Base-by-base conservation (phyloP, 2,797 vertebrate genomes). In the Cacajao melanocephalus region DNA sequence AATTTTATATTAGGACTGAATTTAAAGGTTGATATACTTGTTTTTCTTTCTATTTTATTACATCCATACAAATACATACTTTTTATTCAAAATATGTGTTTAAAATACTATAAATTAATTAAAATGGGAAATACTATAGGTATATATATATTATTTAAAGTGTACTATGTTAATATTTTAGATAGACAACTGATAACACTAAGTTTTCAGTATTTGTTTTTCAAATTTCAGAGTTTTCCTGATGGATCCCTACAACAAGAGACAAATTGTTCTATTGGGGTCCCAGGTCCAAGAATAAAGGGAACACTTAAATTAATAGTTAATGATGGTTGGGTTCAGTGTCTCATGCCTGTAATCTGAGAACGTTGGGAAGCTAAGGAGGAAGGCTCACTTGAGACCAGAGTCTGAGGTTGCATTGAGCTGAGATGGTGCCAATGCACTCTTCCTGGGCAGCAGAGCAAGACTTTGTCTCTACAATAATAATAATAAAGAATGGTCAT, bases 191-290 rank as follows among this genome's bases (percentile, higher is more conserved):
- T 58, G 7, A 46, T 64, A 80, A 44, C 72, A 84, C 15, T 64
- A 57, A 44, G 2, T 57, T 94, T 84, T 95, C 19, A 93, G 3
- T 26, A 76, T 88, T 91, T 76, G 4, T 83, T 80, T 85, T 84
- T 88, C 48, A 52, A 33, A 79, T 92, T 90, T 94, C 33, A n/a
- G 24, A 48, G 19, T 95, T 96, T 92, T 76, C 50, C 28, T 85
- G 4, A 44, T 70, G 26, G 80, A 81, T 57, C 70, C 57, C 15
- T 10, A 70, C 0, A 55, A 12, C 13, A 88, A 61, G 88, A 15
- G 14, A 92, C 7, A 67, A n/a, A 67, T 67, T 90, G 8, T 88
- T 87, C 36, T 41, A 48, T 7, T 36, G 72, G 57, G 4, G 28
- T 44, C 88, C 8, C n/a, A 94, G 39, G 22, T 93, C 52, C 41